Evolutionary conservation across 1,140 invertebrate genomes (phyloP).

Genomic region (Cotesia typhae): DNA sequence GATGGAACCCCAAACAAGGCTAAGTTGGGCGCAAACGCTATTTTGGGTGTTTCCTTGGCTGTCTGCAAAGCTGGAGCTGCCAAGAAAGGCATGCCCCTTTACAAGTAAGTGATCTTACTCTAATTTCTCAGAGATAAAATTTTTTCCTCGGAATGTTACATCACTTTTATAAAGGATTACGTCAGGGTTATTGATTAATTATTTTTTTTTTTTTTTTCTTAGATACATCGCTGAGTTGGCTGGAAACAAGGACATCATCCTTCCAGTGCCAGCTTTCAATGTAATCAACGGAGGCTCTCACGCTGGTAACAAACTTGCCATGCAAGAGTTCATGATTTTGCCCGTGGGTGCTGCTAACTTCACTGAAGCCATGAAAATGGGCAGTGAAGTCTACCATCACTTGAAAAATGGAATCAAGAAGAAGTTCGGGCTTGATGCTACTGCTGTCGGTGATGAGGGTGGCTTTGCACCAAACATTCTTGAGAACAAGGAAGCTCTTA

Average conservation of each 20-base stretch:
- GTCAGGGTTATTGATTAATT: neutral
- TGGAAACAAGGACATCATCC: slow-evolving; percentile 87
- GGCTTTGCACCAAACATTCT: slow-evolving; percentile 99
- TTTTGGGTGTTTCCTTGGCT: slow-evolving; percentile 95
- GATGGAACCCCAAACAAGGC: slow-evolving; percentile 98
- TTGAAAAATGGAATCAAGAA: slow-evolving; percentile 95
- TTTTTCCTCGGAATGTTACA: too few species aligned
- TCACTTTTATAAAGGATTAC: too few species aligned
- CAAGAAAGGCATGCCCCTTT: slow-evolving; percentile 90
- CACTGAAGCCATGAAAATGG: slow-evolving; percentile 98
- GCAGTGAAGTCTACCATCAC: slow-evolving; percentile 96
- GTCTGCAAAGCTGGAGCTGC: slow-evolving; percentile 96
- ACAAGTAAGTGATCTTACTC: slow-evolving; percentile 63
- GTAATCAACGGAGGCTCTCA: slow-evolving; percentile 99
- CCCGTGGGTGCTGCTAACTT: slow-evolving; percentile 85
- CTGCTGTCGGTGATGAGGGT: slow-evolving; percentile 98
- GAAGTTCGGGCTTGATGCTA: slow-evolving; percentile 94
- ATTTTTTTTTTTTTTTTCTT: slow-evolving; percentile 34
- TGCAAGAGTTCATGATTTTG: slow-evolving; percentile 99
- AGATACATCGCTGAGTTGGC: slow-evolving; percentile 94
- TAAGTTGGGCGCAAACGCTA: slow-evolving; percentile 97
- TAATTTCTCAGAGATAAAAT: slow-evolving; percentile 68
- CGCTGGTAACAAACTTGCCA: slow-evolving; percentile 98
- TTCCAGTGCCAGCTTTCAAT: slow-evolving; percentile 98
- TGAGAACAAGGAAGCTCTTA: slow-evolving; percentile 93